Evolutionary conservation across 2,888 invertebrate species (phyloP), one percentile per base, ranked within the genome.

Genomic region (Myathropa florea): DNA sequence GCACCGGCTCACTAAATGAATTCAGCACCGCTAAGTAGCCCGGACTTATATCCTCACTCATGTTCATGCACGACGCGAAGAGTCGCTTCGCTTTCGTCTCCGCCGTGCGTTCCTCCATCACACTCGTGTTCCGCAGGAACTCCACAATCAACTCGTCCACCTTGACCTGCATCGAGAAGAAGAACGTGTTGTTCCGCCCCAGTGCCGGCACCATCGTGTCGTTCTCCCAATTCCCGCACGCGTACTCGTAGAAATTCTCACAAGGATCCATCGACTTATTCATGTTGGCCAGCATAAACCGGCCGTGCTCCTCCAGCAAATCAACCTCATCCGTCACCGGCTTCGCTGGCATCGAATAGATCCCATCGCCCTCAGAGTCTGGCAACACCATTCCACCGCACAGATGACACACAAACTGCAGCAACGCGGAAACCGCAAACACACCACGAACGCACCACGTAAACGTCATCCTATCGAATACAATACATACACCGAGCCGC

Each of bases 221-320:
- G 24, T 90, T 77, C 60, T 89, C 88, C 92, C 92, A 91, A 53
- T 89, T 90, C 23, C 91, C 92, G 53, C 91, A 91, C 0, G 92
- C 90, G 64, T 88, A 91, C 14, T 91, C 90, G 64, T 91, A 91
- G 76, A 91, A 91, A 83, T 91, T 91, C 89, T 91, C 92, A 55
- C 91, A 91, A 6, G 91, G 91, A 89, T 90, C 89, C 0, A 91
- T 83, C 23, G 89, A 89, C 12, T 84, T 89, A 65, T 92, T 91
- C 91, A 91, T 92, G 6, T 85, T 89, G 67, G 90, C 89, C 23
- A 90, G 14, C 88, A 92, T 89, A 28, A 92, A 90, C 2, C 88
- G 84, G 0, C 89, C 90, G 78, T 91, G 90, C 7, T 90, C 89
- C 3, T 89, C 89, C 18, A 91, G 79, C 28, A 91, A 71, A n/a